Percentiles rank a stretch among this genome's conserved stretches.
Evolutionary conservation across 37 sponge, comb jelly and placozoan genomes (phyloP).

Genomic region (Cladorhizidae sp.): DNA sequence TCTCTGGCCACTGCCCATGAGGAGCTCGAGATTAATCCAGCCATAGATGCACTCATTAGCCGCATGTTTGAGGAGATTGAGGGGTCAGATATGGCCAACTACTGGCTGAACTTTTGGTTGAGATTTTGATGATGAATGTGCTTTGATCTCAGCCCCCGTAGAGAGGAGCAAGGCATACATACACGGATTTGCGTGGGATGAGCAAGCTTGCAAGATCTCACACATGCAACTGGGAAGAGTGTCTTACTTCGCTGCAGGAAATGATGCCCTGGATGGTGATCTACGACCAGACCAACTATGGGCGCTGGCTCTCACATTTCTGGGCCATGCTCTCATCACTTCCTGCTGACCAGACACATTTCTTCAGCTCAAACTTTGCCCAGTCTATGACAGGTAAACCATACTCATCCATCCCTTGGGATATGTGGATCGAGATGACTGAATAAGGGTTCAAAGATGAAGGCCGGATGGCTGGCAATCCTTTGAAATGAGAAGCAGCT

Average conservation of each 20-base stretch:
- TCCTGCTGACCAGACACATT: no score
- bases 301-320: no score
- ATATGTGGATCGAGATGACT: conserved; percentile 12
- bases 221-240: not conserved
- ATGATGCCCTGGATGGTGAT: no score
- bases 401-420: no score
- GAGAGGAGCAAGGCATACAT: no score
- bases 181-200: not conserved
- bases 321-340: no score
- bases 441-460: conserved; percentile 11
- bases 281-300: no score
- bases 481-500: not conserved
- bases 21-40: conserved; percentile 2
- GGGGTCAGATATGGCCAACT: not conserved
- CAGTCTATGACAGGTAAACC: conserved; percentile 13
- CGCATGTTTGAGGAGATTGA: not conserved
- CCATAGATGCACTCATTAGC: not conserved
- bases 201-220: not conserved
- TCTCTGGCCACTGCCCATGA: no score
- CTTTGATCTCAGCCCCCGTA: no score
- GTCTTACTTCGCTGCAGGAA: no score
- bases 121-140: no score
- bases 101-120: no score
- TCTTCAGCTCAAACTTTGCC: conserved; percentile 7
- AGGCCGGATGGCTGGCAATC: not conserved